These are phyloP conservation scores for Lytechinus variegatus DNA, from an alignment of 35 echinoderm and acorn worm genomes.

Conservation along the genomic window DNA sequence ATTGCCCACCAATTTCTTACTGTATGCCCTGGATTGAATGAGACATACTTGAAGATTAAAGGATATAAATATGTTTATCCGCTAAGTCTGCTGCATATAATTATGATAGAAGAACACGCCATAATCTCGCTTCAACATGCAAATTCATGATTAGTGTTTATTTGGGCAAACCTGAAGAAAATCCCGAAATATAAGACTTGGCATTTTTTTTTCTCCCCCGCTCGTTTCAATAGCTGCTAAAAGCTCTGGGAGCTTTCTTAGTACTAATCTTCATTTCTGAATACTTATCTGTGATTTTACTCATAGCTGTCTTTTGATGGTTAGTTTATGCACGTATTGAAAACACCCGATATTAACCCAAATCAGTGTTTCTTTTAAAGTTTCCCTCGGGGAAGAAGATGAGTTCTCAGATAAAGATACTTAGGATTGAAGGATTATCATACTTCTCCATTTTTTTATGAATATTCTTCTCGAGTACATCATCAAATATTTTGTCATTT, in stretches of 20 bases:
- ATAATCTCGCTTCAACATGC: background rate
- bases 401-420: background rate
- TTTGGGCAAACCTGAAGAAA: slow-evolving; percentile 2
- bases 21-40: background rate
- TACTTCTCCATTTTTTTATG: background rate
- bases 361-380: background rate
- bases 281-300: background rate
- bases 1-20: background rate
- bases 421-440: background rate
- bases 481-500: background rate
- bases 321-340: background rate
- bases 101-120: background rate
- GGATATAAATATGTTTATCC: background rate
- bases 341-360: slow-evolving; percentile 11
- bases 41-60: background rate
- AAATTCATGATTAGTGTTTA: slow-evolving; percentile 20
- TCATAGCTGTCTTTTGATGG: background rate
- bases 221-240: slow-evolving; percentile 14
- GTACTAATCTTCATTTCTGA: slow-evolving; percentile 2
- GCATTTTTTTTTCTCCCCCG: slow-evolving; percentile 26
- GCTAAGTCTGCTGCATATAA: background rate
- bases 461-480: background rate
- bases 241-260: slow-evolving; percentile 40
- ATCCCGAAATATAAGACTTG: background rate
- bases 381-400: background rate